phyloP scores from a whole-genome alignment of 2,888 invertebrate genomes.

The Dromius quadrimaculatus region DNA sequence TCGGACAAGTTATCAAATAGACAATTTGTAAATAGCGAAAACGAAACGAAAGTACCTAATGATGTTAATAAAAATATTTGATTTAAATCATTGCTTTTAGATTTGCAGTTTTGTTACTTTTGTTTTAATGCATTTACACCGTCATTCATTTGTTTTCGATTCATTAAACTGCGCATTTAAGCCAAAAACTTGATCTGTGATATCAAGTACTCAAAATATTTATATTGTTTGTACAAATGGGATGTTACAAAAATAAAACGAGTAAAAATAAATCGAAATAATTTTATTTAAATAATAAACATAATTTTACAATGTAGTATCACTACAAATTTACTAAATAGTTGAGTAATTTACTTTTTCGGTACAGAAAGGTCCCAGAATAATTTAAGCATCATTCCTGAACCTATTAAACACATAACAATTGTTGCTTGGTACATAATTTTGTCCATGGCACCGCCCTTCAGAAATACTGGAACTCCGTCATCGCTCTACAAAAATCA shows the following conservation, averaged over 20 bases:
- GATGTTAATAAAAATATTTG: slow-evolving; percentile 12
- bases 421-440: slow-evolving; percentile 66
- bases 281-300: slow-evolving; percentile 36
- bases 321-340: slow-evolving; percentile 21
- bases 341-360: slow-evolving; percentile 52
- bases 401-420: slow-evolving; percentile 62
- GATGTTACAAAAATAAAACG: slow-evolving; percentile 19
- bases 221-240: slow-evolving; percentile 25
- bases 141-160: neutral
- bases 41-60: neutral
- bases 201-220: slow-evolving; percentile 4
- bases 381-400: slow-evolving; percentile 60
- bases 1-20: slow-evolving; percentile 35
- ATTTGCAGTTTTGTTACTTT: neutral
- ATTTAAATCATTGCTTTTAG: slow-evolving; percentile 6
- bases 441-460: slow-evolving; percentile 70
- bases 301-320: slow-evolving; percentile 1
- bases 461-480: slow-evolving; percentile 72
- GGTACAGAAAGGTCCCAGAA: slow-evolving; percentile 59
- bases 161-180: slow-evolving; percentile 6
- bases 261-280: slow-evolving; percentile 5
- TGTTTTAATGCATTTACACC: neutral
- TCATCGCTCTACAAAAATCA: slow-evolving; percentile 68
- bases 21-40: slow-evolving; percentile 28
- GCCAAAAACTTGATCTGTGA: slow-evolving; percentile 28